phyloP scores from a whole-genome alignment of 2,888 invertebrate species.

The Stenurella melanura region DNA sequence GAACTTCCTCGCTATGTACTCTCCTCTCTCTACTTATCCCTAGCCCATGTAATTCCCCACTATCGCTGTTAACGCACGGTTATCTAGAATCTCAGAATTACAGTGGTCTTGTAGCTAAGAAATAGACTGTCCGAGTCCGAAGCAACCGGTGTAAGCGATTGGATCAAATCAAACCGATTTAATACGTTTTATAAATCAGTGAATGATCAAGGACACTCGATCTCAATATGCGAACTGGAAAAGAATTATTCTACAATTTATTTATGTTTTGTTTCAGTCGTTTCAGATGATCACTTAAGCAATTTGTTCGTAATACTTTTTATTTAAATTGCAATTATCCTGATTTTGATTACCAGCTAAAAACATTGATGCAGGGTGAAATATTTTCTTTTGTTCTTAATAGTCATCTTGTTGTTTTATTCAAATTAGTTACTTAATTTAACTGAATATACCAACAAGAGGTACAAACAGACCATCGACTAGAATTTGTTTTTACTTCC shows the following conservation, averaged over 20 bases:
- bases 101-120: neutral
- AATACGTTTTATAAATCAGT: neutral
- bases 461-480: too few species aligned
- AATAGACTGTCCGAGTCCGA: conserved; percentile 13
- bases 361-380: too few species aligned
- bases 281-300: neutral
- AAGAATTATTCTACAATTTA: neutral
- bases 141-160: neutral
- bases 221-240: neutral
- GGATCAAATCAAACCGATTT: conserved; percentile 15
- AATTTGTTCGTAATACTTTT: too few species aligned
- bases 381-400: too few species aligned
- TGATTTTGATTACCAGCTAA: too few species aligned
- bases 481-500: too few species aligned
- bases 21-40: conserved; percentile 10
- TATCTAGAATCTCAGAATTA: conserved; percentile 27
- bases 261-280: neutral
- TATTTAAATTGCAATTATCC: too few species aligned
- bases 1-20: conserved; percentile 33
- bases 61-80: conserved; percentile 15
- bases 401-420: too few species aligned
- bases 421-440: too few species aligned
- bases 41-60: conserved; percentile 18
- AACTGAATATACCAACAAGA: too few species aligned
- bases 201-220: neutral